Conservation (phyloP, 2,888 invertebrate genomes). For the Scaptomyza parva region DNA sequence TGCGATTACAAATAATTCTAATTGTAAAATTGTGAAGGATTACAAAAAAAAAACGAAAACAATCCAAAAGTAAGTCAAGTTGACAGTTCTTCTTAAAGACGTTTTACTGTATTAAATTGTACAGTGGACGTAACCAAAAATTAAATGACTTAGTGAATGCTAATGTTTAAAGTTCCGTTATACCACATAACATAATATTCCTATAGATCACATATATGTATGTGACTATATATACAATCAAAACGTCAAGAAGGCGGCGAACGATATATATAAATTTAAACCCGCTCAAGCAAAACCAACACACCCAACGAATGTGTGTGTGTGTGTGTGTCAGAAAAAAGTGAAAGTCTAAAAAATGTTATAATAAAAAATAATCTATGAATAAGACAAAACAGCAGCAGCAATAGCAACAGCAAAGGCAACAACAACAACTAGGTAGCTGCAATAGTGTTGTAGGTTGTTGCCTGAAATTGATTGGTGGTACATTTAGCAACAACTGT, state of each 20-base stretch:
- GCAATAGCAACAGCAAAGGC: conserved; percentile 17
- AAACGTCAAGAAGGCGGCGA: conserved; percentile 48
- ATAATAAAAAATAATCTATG: conserved; percentile 53
- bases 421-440: conserved; percentile 26
- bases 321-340: conserved; percentile 41
- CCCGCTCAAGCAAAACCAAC: conserved; percentile 16
- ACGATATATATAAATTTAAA: conserved; percentile 23
- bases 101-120: neutral
- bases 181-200: neutral
- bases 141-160: conserved; percentile 18
- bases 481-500: conserved; percentile 70
- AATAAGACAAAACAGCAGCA: conserved; percentile 43
- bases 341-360: conserved; percentile 69
- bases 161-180: neutral
- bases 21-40: too few relatives aligned
- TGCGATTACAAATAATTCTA: too few relatives aligned
- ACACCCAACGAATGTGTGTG: neutral
- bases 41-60: too few relatives aligned
- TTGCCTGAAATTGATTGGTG: conserved; percentile 68
- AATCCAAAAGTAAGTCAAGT: too few relatives aligned
- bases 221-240: conserved; percentile 1
- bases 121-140: neutral
- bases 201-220: conserved; percentile 9
- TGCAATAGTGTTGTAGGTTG: conserved; percentile 53
- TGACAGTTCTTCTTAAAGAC: neutral